A percentile compares a stretch with the other conserved stretches of the same genome.
These are phyloP conservation scores for Acromyrmex charruanus DNA, from an alignment of 1,140 invertebrate genomes.

Conservation along the genomic window DNA sequence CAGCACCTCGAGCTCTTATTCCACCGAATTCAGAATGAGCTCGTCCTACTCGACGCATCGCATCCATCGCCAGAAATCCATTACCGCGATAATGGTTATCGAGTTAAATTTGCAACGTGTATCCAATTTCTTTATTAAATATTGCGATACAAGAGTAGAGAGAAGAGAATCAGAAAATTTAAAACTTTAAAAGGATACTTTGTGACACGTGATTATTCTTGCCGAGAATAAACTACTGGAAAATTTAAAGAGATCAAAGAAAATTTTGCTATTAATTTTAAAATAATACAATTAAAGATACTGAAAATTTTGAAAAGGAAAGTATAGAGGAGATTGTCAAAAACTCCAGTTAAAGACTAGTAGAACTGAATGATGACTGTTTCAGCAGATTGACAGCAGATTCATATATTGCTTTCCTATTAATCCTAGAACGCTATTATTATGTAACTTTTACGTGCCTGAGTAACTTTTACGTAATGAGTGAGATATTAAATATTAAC, in stretches of 20 bases:
- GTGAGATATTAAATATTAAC: no score
- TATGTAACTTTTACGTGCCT: no score
- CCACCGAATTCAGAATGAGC: conserved; percentile 68
- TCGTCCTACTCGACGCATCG: conserved; percentile 4
- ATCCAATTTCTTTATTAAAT: neutral
- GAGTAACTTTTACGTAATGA: no score
- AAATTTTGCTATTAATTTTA: neutral
- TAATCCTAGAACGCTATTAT: no score
- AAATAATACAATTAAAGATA: neutral
- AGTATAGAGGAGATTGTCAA: neutral
- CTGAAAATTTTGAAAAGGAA: neutral
- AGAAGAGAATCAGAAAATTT: neutral
- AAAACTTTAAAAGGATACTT: neutral
- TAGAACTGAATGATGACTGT: neutral
- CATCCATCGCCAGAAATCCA: neutral
- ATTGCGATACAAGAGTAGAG: neutral
- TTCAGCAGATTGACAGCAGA: neutral
- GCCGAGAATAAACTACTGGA: neutral
- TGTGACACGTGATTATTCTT: neutral
- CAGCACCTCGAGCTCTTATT: conserved; percentile 60
- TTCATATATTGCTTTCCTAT: neutral
- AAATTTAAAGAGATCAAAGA: neutral
- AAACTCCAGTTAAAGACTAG: neutral
- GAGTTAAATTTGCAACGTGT: conserved; percentile 7
- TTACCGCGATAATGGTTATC: conserved; percentile 54